These are phyloP conservation scores for Chlorocebus sabaeus DNA, from an alignment of 2,113 vertebrate species.

Conservation along the genomic window DNA sequence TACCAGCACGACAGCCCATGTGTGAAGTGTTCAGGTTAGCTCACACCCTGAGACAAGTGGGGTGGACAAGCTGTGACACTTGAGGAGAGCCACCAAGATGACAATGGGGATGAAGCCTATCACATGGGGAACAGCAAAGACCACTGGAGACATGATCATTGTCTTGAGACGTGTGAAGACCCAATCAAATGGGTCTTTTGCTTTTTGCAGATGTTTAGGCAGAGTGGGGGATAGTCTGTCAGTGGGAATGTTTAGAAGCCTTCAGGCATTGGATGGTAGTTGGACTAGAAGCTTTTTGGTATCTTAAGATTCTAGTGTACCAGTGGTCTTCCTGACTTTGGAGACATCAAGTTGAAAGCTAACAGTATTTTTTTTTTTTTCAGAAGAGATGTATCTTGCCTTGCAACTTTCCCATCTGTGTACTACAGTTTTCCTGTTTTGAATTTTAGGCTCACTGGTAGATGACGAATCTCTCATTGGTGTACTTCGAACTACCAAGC, in stretches of 20 bases:
- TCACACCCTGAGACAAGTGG: background rate
- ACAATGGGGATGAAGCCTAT: background rate
- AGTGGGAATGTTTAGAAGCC: background rate
- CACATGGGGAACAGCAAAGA: background rate
- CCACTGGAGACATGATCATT: background rate
- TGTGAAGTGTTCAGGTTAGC: background rate
- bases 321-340: background rate
- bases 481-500: conserved; percentile 84
- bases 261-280: background rate
- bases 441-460: conserved; percentile 83
- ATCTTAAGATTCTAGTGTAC: background rate
- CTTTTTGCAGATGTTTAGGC: background rate
- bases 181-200: background rate
- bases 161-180: background rate
- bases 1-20: too few relatives aligned
- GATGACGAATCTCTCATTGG: conserved; percentile 87
- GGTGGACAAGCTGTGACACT: background rate
- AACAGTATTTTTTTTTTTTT: background rate
- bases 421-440: conserved; percentile 9
- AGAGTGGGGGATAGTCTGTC: fast-evolving
- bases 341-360: background rate
- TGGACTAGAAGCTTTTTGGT: background rate
- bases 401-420: fast-evolving
- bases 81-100: background rate
- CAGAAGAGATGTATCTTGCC: background rate